Evolutionary conservation across 2,113 vertebrate species (phyloP), one percentile per base, ranked within the genome.

Genomic region (Lophius piscatorius): DNA sequence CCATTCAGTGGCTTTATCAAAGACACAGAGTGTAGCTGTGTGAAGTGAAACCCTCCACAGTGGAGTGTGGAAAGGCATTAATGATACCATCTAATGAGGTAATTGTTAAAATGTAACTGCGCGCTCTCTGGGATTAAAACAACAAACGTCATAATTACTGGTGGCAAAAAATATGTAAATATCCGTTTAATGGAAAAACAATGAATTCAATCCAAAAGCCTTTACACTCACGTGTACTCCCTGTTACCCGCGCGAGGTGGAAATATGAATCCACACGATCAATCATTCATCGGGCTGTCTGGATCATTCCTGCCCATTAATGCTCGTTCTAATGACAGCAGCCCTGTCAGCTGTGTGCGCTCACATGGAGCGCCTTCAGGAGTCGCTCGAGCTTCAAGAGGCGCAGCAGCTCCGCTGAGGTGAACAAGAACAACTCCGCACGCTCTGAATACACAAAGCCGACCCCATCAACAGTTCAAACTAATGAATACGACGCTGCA

Each of bases 331-430:
- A 76, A 77, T 84, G 85, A 89, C 86, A 83, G 82, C 69, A 51
- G 74, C 76, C 50, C 78, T 45, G 81, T 84, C 85, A 89, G 87
- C 85, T 82, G 87, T 84, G 52, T 21, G 70, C 14, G 78, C 63
- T 80, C 81, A 67, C 55, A 75, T 79, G 80, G 70, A 82, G 79
- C 72, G 83, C 88, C 88, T 91, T 89, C 80, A 90, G 88, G 88
- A 91, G 88, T 88, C 87, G 91, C 90, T 88, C 80, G 56, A 70
- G 81, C 81, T 87, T 78, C 89, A 81, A 87, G 77, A 86, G 81
- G 81, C 83, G 79, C 77, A 80, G 57, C 78, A 80, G 61, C 78
- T 70, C 74, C 62, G 57, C 84, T 3, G 63, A 82, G 80, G 76
- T 70, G 78, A 80, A 78, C 81, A 48, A 81, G 79, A 63, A 62